Evolutionary conservation across 2,797 vertebrate species (phyloP).

Genomic region (Sparidentex hasta): DNA sequence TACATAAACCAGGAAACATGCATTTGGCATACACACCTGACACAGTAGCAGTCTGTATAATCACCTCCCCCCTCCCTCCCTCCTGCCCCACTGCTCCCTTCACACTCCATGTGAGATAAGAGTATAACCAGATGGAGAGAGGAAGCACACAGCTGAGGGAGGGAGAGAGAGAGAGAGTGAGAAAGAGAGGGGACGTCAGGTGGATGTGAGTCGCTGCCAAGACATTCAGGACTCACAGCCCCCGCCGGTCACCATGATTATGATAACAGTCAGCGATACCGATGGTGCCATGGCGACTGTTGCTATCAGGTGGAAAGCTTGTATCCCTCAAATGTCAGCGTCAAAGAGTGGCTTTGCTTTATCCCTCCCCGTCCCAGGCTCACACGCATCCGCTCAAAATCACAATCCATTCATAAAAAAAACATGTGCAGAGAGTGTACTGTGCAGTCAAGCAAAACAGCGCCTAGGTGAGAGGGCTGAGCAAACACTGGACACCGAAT

Average conservation of each 20-base stretch:
- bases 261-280: conserved; percentile 60
- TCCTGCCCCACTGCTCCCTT: conserved; percentile 12
- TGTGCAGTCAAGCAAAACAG: conserved; percentile 35
- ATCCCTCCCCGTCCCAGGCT: background rate
- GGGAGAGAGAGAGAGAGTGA: background rate
- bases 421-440: conserved; percentile 17
- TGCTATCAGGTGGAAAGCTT: conserved; percentile 47
- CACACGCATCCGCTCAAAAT: conserved; percentile 44
- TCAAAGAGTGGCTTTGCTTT: background rate
- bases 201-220: conserved; percentile 61
- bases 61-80: conserved; percentile 19
- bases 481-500: conserved; percentile 37
- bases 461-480: conserved; percentile 45
- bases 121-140: conserved; percentile 73
- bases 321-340: conserved; percentile 13
- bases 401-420: conserved; percentile 57
- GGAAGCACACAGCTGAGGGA: conserved; percentile 52
- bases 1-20: conserved; percentile 28
- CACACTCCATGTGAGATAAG: conserved; percentile 63
- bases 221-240: conserved; percentile 42
- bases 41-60: conserved; percentile 46
- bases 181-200: conserved; percentile 45
- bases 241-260: conserved; percentile 31
- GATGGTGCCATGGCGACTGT: conserved; percentile 51
- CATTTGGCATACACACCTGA: conserved; percentile 50